Evolutionary conservation across 1,140 invertebrate species (phyloP), one percentile per base, ranked within the genome.

Genomic region (Riptortus pedestris): DNA sequence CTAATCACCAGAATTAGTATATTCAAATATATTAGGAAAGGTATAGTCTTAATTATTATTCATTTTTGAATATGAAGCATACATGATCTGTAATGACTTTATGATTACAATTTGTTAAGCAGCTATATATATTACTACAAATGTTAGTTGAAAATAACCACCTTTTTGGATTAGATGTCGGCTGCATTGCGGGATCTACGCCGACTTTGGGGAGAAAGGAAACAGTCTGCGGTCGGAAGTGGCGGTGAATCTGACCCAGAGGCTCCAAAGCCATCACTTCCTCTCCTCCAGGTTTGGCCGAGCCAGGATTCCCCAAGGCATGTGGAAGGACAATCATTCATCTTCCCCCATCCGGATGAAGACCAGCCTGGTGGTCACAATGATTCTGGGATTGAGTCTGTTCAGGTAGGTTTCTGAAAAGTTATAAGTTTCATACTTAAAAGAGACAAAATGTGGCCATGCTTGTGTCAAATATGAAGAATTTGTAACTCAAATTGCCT

Each of bases 331-430:
- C 82, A 85, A 70, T 82, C 80, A 62, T 86, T 85, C 70, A 75
- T 85, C 20, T 86, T 85, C 67, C n/a, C n/a, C n/a, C n/a, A n/a
- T n/a, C 79, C 79, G 31, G 73, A 73, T 45, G 77, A 78, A 64
- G 74, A 76, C 29, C 78, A 79, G 69, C 78, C 47, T 52, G 16
- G 63, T 0, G 66, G 67, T 18, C 74, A 75, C 60, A 71, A 74
- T 65, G 81, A 83, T 67, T 82, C 80, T 0, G 84, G 84, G 51
- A 86, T 86, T 69, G 83, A 86, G 59, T 85, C 84, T n/a, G 80
- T 82, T 58, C 82, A 83, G 78, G 81, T 82, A 72, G 65, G n/a
- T 11, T 11, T 11, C 5, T 38, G 7, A 38, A 38, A 16, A 38
- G 33, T 38, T 9, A 38, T 38, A 16, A 38, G n/a, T n/a, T n/a